Evolutionary conservation across 2,888 invertebrate genomes (phyloP).

Genomic region (Psylliodes chrysocephalus): DNA sequence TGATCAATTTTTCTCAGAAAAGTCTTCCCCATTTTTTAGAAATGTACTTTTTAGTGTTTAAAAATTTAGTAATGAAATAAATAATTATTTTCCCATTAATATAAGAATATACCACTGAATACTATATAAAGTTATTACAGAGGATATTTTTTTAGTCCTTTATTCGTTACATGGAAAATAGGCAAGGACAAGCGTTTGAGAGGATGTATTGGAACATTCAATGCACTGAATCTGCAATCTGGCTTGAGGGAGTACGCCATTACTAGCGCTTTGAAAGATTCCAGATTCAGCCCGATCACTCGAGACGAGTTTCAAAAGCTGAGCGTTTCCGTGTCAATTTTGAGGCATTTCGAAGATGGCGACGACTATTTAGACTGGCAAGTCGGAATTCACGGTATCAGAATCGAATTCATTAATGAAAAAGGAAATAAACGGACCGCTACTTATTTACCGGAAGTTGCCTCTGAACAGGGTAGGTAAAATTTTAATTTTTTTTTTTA

Average conservation of each 20-base stretch:
- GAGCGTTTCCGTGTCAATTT: slow-evolving; percentile 94
- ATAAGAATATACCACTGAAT: too few species aligned
- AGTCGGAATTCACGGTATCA: slow-evolving; percentile 95
- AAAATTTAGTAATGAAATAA: too few species aligned
- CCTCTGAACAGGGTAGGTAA: slow-evolving; percentile 90
- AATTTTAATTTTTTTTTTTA: background rate
- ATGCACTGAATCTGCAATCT: slow-evolving; percentile 93
- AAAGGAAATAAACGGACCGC: slow-evolving; percentile 94
- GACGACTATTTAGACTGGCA: slow-evolving; percentile 97
- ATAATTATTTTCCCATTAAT: too few species aligned
- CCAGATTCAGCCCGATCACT: slow-evolving; percentile 94
- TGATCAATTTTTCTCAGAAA: too few species aligned
- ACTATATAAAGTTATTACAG: too few species aligned
- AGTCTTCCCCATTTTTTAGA: too few species aligned
- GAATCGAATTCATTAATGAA: slow-evolving; percentile 96
- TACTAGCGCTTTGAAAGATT: slow-evolving; percentile 98
- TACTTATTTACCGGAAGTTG: slow-evolving; percentile 98
- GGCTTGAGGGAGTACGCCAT: slow-evolving; percentile 96
- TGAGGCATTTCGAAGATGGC: slow-evolving; percentile 96
- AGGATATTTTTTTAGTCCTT: slow-evolving; percentile 74
- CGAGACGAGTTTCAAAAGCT: slow-evolving; percentile 93
- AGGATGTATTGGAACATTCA: slow-evolving; percentile 99
- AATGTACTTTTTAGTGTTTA: too few species aligned
- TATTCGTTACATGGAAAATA: slow-evolving; percentile 99
- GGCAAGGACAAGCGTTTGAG: slow-evolving; percentile 94